phyloP scores from a whole-genome alignment of 2,797 vertebrate genomes.

The Ciconia nigra region DNA sequence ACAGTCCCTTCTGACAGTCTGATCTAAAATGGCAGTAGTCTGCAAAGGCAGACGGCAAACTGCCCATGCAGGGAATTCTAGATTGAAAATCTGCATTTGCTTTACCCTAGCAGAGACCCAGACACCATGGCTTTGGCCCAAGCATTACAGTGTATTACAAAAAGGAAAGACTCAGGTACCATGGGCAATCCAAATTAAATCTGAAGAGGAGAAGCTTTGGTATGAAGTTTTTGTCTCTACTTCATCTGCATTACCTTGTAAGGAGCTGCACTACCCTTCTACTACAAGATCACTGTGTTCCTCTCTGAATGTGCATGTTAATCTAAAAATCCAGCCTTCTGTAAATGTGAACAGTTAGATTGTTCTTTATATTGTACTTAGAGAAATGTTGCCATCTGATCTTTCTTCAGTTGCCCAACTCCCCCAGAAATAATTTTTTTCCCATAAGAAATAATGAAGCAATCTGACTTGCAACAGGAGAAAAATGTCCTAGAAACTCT shows the following conservation, averaged over 20 bases:
- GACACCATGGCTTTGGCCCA: not conserved
- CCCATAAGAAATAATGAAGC: slow-evolving; percentile 14
- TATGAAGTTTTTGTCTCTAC: not conserved
- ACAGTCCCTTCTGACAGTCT: not conserved
- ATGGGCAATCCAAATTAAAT: not conserved
- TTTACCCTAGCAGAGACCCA: not conserved
- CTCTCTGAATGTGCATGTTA: not conserved
- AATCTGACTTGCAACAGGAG: slow-evolving; percentile 22
- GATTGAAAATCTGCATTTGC: not conserved
- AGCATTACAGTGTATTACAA: not conserved
- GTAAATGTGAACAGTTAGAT: not conserved
- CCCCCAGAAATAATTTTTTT: not conserved
- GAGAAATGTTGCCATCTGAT: not conserved
- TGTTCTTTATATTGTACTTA: not conserved
- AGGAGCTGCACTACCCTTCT: not conserved
- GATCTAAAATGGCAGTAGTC: not conserved
- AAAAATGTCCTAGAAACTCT: not conserved
- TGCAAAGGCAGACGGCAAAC: not conserved
- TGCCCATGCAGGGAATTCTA: not conserved
- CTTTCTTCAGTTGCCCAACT: not conserved
- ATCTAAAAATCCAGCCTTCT: not conserved
- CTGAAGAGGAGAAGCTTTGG: not conserved
- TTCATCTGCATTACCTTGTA: not conserved
- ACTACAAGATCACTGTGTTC: not conserved
- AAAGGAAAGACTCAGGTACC: not conserved